Base-by-base conservation (phyloP, 2,113 vertebrate species). In the Phaethon lepturus region DNA sequence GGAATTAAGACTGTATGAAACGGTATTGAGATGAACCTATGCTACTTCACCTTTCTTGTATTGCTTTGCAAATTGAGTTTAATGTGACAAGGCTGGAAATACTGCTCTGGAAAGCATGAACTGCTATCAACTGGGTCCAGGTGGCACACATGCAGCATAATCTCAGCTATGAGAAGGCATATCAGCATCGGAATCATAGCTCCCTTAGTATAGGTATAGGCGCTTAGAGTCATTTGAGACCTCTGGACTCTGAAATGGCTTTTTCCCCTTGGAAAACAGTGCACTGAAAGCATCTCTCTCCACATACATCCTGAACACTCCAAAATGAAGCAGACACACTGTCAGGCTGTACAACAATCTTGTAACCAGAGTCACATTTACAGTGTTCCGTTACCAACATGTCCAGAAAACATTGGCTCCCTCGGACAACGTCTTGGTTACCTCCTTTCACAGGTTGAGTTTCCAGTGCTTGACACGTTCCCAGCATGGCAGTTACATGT, bases 181-280 rank as follows among this genome's bases (percentile, higher is more conserved):
- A 24, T 40, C 50, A 40, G 29, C 22, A 13, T 25, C 20, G 7
- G 2, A 45, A 72, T 11, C 0, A 0, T 6, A 62, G 9, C 3
- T 5, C 17, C 11, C 33, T 74, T 20, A 47, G 63, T n/a, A n/a
- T n/a, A n/a, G 11, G 26, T 16, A 11, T 22, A 13, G 9, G 23
- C 20, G 28, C 55, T 25, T 12, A 14, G 12, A 55, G 29, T 22
- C 9, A 24, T 9, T 17, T 7, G 13, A 33, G 50, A 29, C 24
- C 42, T 89, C 40, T 26, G 28, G 35, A 44, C 45, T 49, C 69
- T 23, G 14, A 86, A 52, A 50, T 7, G 2, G 11, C 28, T 31
- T 56, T 42, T 50, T 31, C 16, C 17, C n/a, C 29, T 68, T 40
- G 42, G 24, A 47, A 72, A 59, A 42, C 33, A 62, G 26, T 3